Percentiles rank a stretch among this genome's conserved stretches.
Evolutionary conservation across 2,797 vertebrate genomes (phyloP).

Genomic region (Sebastes minor): DNA sequence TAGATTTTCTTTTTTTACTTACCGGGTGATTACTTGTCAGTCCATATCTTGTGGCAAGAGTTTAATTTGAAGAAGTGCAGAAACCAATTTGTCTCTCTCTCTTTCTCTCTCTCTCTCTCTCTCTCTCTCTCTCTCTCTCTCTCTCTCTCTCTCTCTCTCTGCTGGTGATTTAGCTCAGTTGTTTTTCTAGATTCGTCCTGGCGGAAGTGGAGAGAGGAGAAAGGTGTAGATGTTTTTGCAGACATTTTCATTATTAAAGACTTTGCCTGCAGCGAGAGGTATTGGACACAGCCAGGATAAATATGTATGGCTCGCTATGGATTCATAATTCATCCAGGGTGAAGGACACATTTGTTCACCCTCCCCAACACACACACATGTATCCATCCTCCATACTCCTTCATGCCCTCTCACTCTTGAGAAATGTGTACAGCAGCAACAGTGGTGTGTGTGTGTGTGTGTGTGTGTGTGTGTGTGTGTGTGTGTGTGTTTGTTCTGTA

Average conservation of each 20-base stretch:
- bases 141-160: not conserved
- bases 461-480: not conserved
- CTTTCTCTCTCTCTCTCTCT: not conserved
- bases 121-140: not conserved
- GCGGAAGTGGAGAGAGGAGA: slow-evolving; percentile 13
- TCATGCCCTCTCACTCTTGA: slow-evolving; percentile 13
- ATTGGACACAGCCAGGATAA: slow-evolving; percentile 54
- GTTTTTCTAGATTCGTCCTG: slow-evolving; percentile 7
- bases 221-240: slow-evolving; percentile 69
- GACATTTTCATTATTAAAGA: slow-evolving; percentile 73
- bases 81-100: not conserved
- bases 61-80: not conserved
- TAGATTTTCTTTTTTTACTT: not conserved
- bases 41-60: not conserved
- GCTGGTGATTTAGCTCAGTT: slow-evolving; percentile 1
- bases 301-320: slow-evolving; percentile 61
- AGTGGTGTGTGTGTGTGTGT: not conserved
- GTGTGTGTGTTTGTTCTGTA: not conserved
- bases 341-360: slow-evolving; percentile 65
- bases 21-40: not conserved
- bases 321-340: slow-evolving; percentile 72
- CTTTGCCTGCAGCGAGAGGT: slow-evolving; percentile 55
- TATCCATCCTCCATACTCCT: not conserved
- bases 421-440: slow-evolving; percentile 14
- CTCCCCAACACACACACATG: not conserved